These are phyloP conservation scores for Drosophila subsilvestris DNA, from an alignment of 2,888 invertebrate genomes.

Conservation along the genomic window DNA sequence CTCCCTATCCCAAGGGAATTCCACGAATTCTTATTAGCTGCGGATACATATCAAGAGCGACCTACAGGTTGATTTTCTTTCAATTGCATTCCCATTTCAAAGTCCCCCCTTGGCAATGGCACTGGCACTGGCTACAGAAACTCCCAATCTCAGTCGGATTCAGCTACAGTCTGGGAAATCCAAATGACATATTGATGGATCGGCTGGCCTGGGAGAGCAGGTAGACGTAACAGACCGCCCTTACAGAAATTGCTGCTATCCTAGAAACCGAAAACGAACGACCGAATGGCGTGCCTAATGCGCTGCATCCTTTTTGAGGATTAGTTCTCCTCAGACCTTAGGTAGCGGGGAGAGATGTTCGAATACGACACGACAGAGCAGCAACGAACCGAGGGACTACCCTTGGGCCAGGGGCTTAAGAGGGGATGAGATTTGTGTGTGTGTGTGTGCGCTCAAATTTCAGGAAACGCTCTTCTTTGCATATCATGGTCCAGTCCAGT, in stretches of 20 bases:
- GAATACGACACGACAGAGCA: not conserved
- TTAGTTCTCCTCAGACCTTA: constrained; percentile 42
- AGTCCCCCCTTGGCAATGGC: not conserved
- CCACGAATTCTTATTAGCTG: constrained; percentile 55
- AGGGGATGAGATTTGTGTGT: constrained; percentile 19
- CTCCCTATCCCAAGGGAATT: not conserved
- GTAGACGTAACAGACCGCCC: constrained; percentile 15
- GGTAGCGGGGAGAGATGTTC: constrained; percentile 40
- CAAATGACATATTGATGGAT: constrained; percentile 59
- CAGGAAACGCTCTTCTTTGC: constrained; percentile 25
- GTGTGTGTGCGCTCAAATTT: constrained; percentile 39
- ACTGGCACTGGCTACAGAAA: constrained; percentile 1
- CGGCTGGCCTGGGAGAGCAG: constrained; percentile 28
- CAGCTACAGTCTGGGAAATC: constrained; percentile 29
- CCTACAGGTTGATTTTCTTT: constrained; percentile 57
- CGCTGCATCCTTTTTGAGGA: constrained; percentile 64
- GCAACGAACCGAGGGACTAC: not conserved
- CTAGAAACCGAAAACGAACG: constrained; percentile 19
- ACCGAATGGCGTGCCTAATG: constrained; percentile 60
- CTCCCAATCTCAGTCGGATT: constrained; percentile 31
- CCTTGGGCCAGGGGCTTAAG: constrained; percentile 19
- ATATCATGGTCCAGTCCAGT: not conserved
- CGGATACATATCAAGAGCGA: not conserved
- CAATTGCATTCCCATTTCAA: constrained; percentile 35
- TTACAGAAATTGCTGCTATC: constrained; percentile 9